These are phyloP conservation scores for Charaxes varanes DNA, from an alignment of 1,140 invertebrate species.

Conservation along the genomic window DNA sequence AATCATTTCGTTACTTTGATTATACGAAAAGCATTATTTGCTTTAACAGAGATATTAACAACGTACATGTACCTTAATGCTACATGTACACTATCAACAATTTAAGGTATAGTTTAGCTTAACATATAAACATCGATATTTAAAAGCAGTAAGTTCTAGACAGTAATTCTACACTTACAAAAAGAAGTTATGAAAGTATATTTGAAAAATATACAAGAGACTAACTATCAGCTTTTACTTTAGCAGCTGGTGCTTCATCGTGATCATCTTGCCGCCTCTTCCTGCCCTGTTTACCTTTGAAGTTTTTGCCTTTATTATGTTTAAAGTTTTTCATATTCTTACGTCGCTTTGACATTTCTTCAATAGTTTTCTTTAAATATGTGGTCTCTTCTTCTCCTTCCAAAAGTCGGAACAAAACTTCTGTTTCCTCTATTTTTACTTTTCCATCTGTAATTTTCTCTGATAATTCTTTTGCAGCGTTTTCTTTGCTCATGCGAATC, in stretches of 20 bases:
- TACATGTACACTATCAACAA: no score
- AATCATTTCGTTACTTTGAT: constrained; percentile 1
- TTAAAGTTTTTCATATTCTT: constrained; percentile 62
- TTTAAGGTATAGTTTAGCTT: no score
- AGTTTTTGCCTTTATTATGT: constrained; percentile 40
- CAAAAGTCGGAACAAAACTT: constrained; percentile 75
- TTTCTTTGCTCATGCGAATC: constrained; percentile 81
- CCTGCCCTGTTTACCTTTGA: constrained; percentile 38
- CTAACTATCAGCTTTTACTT: constrained; percentile 45
- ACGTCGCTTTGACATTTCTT: constrained; percentile 76
- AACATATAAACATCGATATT: no score
- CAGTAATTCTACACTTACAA: constrained; percentile 3
- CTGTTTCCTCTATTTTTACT: constrained; percentile 74
- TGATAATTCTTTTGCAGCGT: constrained; percentile 78
- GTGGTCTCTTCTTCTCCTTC: constrained; percentile 82
- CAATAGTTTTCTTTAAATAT: constrained; percentile 78
- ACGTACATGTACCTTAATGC: no score
- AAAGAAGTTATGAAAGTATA: constrained; percentile 1
- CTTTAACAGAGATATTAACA: no score
- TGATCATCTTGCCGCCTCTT: constrained; percentile 44
- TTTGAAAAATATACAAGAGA: neutral
- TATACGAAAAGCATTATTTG: constrained; percentile 5
- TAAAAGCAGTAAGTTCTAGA: no score
- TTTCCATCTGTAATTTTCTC: constrained; percentile 79
- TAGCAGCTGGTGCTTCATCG: constrained; percentile 38